Percentiles rank a stretch among this genome's conserved stretches.
Evolutionary conservation across 2,888 invertebrate genomes (phyloP).

Genomic region (Lobophora halterata): DNA sequence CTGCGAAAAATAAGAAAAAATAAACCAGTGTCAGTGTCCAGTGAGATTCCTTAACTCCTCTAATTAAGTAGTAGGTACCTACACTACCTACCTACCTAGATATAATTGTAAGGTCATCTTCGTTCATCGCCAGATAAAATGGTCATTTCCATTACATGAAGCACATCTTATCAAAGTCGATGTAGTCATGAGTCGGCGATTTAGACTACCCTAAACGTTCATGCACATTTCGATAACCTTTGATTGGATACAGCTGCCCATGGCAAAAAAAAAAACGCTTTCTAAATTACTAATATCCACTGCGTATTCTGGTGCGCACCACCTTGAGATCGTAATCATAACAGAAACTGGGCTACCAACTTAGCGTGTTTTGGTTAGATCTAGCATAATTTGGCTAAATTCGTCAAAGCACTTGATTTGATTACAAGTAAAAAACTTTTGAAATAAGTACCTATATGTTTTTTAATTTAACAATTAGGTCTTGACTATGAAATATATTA

Average conservation of each 20-base stretch:
- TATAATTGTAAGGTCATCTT: conserved; percentile 13
- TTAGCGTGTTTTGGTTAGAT: background rate
- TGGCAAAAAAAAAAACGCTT: conserved; percentile 74
- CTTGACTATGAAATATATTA: too few relatives aligned
- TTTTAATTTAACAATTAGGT: too few relatives aligned
- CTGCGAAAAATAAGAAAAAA: too few relatives aligned
- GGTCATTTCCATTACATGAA: conserved; percentile 29
- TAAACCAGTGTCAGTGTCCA: too few relatives aligned
- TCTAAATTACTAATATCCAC: conserved; percentile 71
- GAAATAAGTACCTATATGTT: too few relatives aligned
- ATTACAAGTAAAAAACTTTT: too few relatives aligned
- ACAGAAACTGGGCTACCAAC: conserved; percentile 23
- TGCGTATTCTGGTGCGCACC: conserved; percentile 54
- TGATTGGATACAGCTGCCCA: conserved; percentile 71
- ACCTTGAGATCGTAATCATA: conserved; percentile 65
- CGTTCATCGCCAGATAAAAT: conserved; percentile 22
- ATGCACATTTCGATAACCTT: conserved; percentile 57
- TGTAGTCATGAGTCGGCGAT: conserved; percentile 56
- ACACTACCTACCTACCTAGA: too few relatives aligned
- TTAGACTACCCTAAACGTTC: conserved; percentile 59
- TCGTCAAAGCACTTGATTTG: too few relatives aligned
- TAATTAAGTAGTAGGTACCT: too few relatives aligned
- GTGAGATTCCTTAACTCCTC: too few relatives aligned
- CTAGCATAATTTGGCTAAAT: background rate
- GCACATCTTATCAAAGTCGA: conserved; percentile 37